Percentiles rank a stretch among this genome's conserved stretches.
These are phyloP conservation scores for Vesta saturnalis DNA, from an alignment of 2,888 invertebrate genomes.

Conservation along the genomic window DNA sequence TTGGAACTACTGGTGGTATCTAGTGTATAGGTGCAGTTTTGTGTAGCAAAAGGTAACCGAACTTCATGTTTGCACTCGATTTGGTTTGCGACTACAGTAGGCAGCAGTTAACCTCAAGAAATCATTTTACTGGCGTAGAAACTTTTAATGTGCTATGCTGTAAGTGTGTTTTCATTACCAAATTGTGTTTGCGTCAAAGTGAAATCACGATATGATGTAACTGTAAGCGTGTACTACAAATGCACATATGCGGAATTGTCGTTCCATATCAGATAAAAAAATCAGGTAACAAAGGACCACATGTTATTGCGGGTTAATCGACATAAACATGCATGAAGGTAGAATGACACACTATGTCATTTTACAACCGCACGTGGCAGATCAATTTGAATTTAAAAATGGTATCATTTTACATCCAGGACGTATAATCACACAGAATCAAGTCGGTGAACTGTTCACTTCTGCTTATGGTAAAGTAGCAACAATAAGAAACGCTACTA, in stretches of 20 bases:
- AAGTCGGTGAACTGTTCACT: background rate
- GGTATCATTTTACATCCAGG: too few species aligned
- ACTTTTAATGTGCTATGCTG: background rate
- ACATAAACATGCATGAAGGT: too few species aligned
- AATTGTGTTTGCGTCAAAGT: background rate
- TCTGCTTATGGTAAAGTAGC: background rate
- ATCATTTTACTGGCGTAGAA: background rate
- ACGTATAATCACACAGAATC: background rate
- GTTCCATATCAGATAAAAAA: background rate
- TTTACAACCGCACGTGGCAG: too few species aligned
- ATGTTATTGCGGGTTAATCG: too few species aligned
- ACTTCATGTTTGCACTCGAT: background rate
- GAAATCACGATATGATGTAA: background rate
- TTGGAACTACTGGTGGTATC: background rate
- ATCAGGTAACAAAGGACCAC: conserved; percentile 1
- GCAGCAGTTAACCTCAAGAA: too few species aligned
- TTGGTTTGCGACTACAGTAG: background rate
- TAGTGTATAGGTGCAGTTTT: background rate
- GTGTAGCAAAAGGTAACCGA: background rate
- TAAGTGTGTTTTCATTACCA: background rate
- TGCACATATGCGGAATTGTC: background rate
- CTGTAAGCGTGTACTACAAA: background rate
- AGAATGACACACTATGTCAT: too few species aligned
- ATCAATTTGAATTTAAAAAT: too few species aligned
- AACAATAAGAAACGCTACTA: too few species aligned